Evolutionary conservation across 2,113 vertebrate species (phyloP), one percentile per base, ranked within the genome.

Genomic region (Catharus fuscescens): DNA sequence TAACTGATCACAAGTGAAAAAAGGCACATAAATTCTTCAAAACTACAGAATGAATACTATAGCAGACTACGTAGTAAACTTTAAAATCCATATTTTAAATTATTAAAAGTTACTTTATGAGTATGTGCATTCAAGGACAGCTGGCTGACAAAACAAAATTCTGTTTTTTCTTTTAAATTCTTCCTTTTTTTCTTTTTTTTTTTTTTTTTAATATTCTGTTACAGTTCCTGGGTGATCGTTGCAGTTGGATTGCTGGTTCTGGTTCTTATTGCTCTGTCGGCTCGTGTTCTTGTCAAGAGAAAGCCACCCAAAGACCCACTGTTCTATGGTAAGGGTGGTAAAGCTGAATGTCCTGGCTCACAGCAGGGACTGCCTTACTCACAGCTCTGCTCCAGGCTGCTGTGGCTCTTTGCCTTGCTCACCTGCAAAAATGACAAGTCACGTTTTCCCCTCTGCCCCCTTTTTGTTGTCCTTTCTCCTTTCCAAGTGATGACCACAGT

Each of bases 281-380:
- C 97, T 48, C 97, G 96, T 15, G 93, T 98, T 74, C 97, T 99
- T 38, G 98, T 99, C 86, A 98, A 98, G 95, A 98, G 98, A 77
- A 99, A 98, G 90, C 97, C 98, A 36, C 99, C 99, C 14, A 97
- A 96, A 85, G 99, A 99, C 80, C 98, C 99, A 0, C 97, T 99
- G 24, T 99, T 99, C 87, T 99, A 99, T 70, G 98, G 99, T 99
- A 98, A 4, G 98, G 90, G 38, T 73, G 28, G 8, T 11, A 23
- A n/a, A 81, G 15, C 36, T 81, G 40, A 18, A 26, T 61, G 60
- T 84, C 48, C 90, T 40, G 57, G 54, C 65, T 71, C 48, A 40
- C 72, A 79, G 67, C 71, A 80, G n/a, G 6, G 48, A 25, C 66
- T 88, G 4, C 1, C 29, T 48, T 25, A 34, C 24, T 70, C 29